Conservation (phyloP, 2,113 vertebrate genomes). For the Hyla sarda region DNA sequence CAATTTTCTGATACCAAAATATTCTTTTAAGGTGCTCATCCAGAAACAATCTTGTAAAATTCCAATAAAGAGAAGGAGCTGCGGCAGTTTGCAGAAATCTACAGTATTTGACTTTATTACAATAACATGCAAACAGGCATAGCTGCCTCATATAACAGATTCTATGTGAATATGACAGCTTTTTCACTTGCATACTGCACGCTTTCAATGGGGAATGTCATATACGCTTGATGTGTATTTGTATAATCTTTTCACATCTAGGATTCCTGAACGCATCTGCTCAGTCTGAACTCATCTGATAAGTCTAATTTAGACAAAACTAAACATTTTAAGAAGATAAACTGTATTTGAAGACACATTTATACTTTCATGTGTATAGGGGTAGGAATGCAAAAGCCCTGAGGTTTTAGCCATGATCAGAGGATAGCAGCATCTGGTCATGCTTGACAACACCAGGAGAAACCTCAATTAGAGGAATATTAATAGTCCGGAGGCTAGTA, state of each 20-base stretch:
- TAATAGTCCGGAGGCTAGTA: constrained; percentile 15
- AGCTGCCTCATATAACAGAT: no score
- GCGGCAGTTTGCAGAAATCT: no score
- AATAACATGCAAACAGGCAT: no score
- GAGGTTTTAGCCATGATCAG: constrained; percentile 40
- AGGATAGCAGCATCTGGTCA: constrained; percentile 42
- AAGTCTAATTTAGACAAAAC: background rate
- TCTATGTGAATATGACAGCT: no score
- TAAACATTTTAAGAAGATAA: background rate
- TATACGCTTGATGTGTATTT: no score
- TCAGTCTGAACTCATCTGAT: background rate
- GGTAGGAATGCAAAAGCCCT: constrained; percentile 27
- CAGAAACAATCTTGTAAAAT: no score
- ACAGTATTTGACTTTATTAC: no score
- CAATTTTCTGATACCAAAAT: no score
- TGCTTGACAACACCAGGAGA: constrained; percentile 31
- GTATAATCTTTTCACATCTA: background rate
- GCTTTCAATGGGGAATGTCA: no score
- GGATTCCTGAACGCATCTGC: background rate
- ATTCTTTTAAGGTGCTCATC: no score
- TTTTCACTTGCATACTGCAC: no score
- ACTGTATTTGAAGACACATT: background rate
- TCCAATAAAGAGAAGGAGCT: no score
- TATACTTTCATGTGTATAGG: background rate
- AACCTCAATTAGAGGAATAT: constrained; percentile 26